Evolutionary conservation across 2,888 invertebrate species (phyloP), one percentile per base, ranked within the genome.

Genomic region (Panopea generosa): DNA sequence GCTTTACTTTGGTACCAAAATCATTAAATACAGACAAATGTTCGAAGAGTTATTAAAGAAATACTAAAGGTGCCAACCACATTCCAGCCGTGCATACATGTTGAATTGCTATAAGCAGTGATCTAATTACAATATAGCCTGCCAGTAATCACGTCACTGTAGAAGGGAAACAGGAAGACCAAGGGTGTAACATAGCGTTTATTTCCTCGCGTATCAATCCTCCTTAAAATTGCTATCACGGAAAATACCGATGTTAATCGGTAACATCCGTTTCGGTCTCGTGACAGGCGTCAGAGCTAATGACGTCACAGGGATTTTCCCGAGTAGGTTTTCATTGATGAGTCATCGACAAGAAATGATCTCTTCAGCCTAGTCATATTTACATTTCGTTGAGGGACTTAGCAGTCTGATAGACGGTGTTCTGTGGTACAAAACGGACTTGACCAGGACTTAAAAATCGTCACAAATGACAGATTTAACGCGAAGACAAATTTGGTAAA

Each of bases 241-340:
- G 53, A 67, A 56, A 57, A 20, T 4, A 9, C 33, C 77, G 66
- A 60, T 50, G 0, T 2, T 3, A 14, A 20, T 43, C 50, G 65
- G 68, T 14, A 26, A 43, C n/a, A 2, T 57, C 38, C 78, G 67
- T 20, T 27, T n/a, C 16, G n/a, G 71, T 76, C 75, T 75, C 79
- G 80, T 77, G 80, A 80, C 67, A 29, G 56, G 61, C 53, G 45
- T 56, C 59, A 56, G 38, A 47, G 59, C 50, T 70, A 76, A 82
- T 89, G 88, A 90, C 88, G 88, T 88, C 89, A 90, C 84, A 82
- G 89, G 90, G 90, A 89, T 89, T 89, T 90, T 90, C 90, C 90
- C 89, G 83, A 85, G 85, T 86, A 87, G 86, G 84, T 83, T 78
- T 33, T 87, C 86, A 86, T 86, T 84, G 89, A 90, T 90, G 90